Base-by-base conservation (phyloP, 2,888 invertebrate species). In the Acronicta alni region DNA sequence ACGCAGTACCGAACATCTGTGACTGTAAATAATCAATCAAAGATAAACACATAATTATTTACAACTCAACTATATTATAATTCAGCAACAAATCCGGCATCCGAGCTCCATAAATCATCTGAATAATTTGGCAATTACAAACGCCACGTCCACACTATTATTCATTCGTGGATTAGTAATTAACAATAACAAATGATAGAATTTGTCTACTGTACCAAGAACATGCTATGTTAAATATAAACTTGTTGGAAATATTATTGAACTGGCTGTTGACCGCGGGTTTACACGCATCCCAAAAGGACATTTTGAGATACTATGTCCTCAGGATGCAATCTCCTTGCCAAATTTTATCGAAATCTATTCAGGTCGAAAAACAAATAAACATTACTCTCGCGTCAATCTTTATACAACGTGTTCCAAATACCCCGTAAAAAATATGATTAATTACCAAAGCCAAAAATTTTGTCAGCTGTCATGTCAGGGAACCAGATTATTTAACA, bases 171-270 rank as follows among this genome's bases (percentile, higher is more conserved):
- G 91, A 91, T 91, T 92, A 89, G 87, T 89, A 85, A 89, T 91
- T 90, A 92, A 91, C 89, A 87, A 87, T 90, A 90, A 91, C 88
- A 90, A 92, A 91, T 90, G 87, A 88, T 87, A 81, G 83, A 80
- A 85, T 80, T 83, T 82, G 88, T 81, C 84, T 77, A 61, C 59
- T 63, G 41, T 43, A 37, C 57, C 39, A 65, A 55, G 68, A 65
- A 49, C 65, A 48, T 49, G 35, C 32, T 26, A 49, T 57, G 16
- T 17, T 59, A 18, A 44, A 46, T 47, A 35, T 48, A 30, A 52
- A 59, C 38, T 44, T 42, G 49, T 30, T 46, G 2, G 23, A 20
- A 18, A 46, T 12, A 32, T 41, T 37, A 32, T 41, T 48, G 3
- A 48, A 37, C 35, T 16, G 42, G 14, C 17, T 23, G 9, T 26